Evolutionary conservation across 92 coral and sea anemone species (phyloP), one percentile per base, ranked within the genome.

Genomic region (Heteractis magnifica): DNA sequence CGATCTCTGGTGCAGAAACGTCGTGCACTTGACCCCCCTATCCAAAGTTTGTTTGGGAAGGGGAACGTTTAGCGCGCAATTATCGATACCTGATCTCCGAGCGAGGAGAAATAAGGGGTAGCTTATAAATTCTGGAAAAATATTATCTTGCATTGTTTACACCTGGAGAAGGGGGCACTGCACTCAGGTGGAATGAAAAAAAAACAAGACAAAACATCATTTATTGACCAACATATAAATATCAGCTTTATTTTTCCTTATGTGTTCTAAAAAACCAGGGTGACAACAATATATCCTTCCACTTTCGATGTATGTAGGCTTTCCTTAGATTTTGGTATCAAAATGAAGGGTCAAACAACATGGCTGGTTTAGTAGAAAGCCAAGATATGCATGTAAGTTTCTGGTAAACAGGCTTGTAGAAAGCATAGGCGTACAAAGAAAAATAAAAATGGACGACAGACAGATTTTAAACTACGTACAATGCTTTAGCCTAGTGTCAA

Each of bases 201-300:
- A 53, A 8, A 12, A 53, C 13, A n/a, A n/a, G n/a, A n/a, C n/a
- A n/a, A n/a, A n/a, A n/a, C n/a, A n/a, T n/a, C n/a, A 53, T 53
- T 53, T 53, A 68, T 26, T 68, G 48, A 8, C 14, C 73, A 68
- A 68, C 73, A 68, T 68, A 68, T 68, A 68, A 68, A 68, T 68
- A 68, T 68, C 73, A 68, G 73, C 44, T 68, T 68, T 68, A 68
- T 68, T 68, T 68, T 10, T 68, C 73, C 73, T 68, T 26, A 68
- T 68, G 15, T 26, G 49, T 68, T 68, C 73, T 68, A 68, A 26
- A 68, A 68, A 68, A 68, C 73, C 73, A 68, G 73, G 73, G 49
- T 68, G 73, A 68, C 73, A 64, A 64, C 71, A 68, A 68, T 68
- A 68, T 68, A 68, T 68, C 49, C 73, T 68, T 68, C 73, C 49